Conservation (phyloP, 2,113 vertebrate species). For the Pachypanchax playfairii region DNA sequence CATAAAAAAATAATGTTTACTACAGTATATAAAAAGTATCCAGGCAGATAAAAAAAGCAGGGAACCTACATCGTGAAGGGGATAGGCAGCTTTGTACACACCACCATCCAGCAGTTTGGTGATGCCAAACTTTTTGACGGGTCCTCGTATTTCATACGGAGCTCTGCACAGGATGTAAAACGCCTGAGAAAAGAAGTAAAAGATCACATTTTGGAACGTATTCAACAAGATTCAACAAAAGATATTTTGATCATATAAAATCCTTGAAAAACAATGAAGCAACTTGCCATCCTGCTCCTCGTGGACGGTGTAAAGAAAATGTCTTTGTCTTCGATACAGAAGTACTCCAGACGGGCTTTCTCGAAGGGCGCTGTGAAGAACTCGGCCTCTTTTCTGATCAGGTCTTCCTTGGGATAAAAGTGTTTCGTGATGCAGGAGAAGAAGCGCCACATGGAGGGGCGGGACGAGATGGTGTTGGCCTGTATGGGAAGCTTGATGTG, state of each 20-base stretch:
- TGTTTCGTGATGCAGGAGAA: constrained; percentile 84
- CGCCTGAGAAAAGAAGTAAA: constrained; percentile 73
- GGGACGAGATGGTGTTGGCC: constrained; percentile 81
- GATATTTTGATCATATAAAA: no score
- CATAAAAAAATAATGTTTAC: not conserved
- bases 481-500: constrained; percentile 92
- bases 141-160: constrained; percentile 83
- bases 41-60: fast-evolving
- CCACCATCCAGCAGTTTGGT: constrained; percentile 86
- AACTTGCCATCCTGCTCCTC: constrained; percentile 87
- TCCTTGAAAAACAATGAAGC: no score
- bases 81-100: constrained; percentile 93
- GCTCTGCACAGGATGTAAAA: constrained; percentile 89
- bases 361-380: constrained; percentile 92
- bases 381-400: constrained; percentile 86
- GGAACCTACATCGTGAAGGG: constrained; percentile 90
- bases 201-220: no score
- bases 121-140: constrained; percentile 89
- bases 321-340: constrained; percentile 84
- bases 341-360: constrained; percentile 82
- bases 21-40: not conserved
- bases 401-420: constrained; percentile 84
- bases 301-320: constrained; percentile 90
- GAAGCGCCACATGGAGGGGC: constrained; percentile 80
- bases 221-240: no score